phyloP scores from a whole-genome alignment of 2,888 invertebrate genomes.

The Myopa tessellatipennis region DNA sequence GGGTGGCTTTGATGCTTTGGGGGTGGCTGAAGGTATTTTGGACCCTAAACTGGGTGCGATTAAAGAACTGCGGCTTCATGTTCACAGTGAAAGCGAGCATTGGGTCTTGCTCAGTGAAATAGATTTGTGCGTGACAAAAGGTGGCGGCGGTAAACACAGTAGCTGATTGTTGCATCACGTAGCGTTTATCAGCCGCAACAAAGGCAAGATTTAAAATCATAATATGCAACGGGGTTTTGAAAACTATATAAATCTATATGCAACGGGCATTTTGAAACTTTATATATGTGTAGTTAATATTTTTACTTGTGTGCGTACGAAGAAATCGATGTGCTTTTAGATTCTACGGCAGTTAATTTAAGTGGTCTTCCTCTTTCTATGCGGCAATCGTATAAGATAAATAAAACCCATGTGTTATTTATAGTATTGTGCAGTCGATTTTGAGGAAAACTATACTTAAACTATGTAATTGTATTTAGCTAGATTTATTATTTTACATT shows the following conservation, averaged over 20 bases:
- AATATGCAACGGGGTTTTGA: not conserved
- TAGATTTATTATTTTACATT: too few species aligned
- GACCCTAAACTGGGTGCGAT: slow-evolving; percentile 77
- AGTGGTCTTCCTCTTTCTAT: too few species aligned
- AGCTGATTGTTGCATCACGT: slow-evolving; percentile 60
- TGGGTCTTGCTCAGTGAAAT: slow-evolving; percentile 91
- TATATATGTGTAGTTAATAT: too few species aligned
- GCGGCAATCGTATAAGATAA: too few species aligned
- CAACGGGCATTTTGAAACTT: not conserved
- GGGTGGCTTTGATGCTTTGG: slow-evolving; percentile 83
- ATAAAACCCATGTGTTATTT: too few species aligned
- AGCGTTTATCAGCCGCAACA: slow-evolving; percentile 25
- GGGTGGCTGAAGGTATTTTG: slow-evolving; percentile 80
- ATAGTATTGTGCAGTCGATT: too few species aligned
- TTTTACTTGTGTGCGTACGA: too few species aligned
- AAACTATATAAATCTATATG: not conserved
- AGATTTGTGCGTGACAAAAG: slow-evolving; percentile 71
- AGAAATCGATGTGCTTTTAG: too few species aligned
- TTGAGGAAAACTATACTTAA: too few species aligned
- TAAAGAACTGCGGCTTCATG: slow-evolving; percentile 78
- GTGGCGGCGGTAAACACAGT: slow-evolving; percentile 36
- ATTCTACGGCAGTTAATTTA: too few species aligned
- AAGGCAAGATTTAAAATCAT: slow-evolving; percentile 12
- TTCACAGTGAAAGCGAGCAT: slow-evolving; percentile 83
- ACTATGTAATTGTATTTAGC: too few species aligned